Conservation (phyloP, 2,797 vertebrate species). For the Mormyrus proboscirostris region DNA sequence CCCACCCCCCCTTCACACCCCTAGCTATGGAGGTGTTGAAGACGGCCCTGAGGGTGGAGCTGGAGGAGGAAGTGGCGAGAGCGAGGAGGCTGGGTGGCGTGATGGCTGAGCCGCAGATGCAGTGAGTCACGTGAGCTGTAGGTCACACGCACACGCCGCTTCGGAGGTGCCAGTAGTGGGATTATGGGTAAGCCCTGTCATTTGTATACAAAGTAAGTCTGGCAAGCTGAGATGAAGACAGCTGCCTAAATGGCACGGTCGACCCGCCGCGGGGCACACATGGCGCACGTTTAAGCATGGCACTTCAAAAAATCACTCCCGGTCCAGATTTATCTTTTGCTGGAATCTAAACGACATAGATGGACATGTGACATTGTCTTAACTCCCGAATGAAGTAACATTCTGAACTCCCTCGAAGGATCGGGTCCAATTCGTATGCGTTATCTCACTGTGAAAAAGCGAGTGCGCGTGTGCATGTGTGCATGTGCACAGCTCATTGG, state of each 20-base stretch:
- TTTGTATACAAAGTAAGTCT: background rate
- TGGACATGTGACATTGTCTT: background rate
- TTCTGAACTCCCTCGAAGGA: background rate
- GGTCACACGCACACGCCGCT: background rate
- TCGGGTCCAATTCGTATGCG: background rate
- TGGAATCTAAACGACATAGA: background rate
- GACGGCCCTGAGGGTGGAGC: conserved; percentile 74
- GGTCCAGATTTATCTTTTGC: background rate
- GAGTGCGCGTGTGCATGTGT: background rate
- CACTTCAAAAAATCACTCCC: background rate
- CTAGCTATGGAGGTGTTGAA: conserved; percentile 79
- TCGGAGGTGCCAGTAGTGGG: background rate
- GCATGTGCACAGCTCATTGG: background rate
- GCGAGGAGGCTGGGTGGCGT: conserved; percentile 62
- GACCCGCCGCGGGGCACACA: background rate
- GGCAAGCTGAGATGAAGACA: background rate
- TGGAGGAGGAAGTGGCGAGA: conserved; percentile 70
- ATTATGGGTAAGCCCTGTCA: background rate
- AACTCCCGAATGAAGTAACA: too few species aligned
- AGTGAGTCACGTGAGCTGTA: conserved; percentile 57
- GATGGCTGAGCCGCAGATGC: conserved; percentile 48
- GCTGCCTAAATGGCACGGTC: background rate
- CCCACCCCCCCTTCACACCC: background rate
- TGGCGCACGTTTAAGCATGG: background rate
- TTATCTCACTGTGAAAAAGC: conserved; percentile 2